Conservation (phyloP, 1,140 invertebrate species). For the Dinothrombium tinctorium region DNA sequence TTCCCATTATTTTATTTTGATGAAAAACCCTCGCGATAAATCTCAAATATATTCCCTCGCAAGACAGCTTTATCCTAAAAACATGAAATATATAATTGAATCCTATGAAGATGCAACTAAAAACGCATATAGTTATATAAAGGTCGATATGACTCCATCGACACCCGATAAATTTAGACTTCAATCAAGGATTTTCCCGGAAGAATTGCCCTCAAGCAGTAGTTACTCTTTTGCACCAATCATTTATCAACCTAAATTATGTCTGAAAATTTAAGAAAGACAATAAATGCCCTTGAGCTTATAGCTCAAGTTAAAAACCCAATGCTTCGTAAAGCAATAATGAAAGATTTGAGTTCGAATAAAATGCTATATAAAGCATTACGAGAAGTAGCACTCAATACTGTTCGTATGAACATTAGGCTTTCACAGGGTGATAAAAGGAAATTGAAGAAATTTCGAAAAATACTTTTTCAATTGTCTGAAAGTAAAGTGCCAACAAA, state of each 20-base stretch:
- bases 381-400: neutral
- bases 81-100: constrained; percentile 20
- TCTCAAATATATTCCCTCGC: constrained; percentile 21
- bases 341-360: neutral
- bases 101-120: constrained; percentile 15
- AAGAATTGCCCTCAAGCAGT: too few relatives aligned
- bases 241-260: too few relatives aligned
- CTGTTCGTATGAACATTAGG: neutral
- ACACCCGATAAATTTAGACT: constrained; percentile 2
- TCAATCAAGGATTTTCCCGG: neutral
- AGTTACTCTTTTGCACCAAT: too few relatives aligned
- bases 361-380: neutral
- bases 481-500: neutral
- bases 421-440: neutral
- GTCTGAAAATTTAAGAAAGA: neutral
- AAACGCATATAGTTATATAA: constrained; percentile 5
- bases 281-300: neutral
- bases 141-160: constrained; percentile 2
- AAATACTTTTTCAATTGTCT: neutral
- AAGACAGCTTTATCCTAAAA: constrained; percentile 19
- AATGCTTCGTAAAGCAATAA: neutral
- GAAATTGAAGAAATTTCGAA: neutral
- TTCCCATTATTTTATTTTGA: constrained; percentile 21
- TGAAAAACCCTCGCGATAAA: constrained; percentile 23
- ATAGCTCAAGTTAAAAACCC: neutral